Evolutionary conservation across 2,888 invertebrate species (phyloP), one percentile per base, ranked within the genome.

Genomic region (Rhaphigaster nebulosa): DNA sequence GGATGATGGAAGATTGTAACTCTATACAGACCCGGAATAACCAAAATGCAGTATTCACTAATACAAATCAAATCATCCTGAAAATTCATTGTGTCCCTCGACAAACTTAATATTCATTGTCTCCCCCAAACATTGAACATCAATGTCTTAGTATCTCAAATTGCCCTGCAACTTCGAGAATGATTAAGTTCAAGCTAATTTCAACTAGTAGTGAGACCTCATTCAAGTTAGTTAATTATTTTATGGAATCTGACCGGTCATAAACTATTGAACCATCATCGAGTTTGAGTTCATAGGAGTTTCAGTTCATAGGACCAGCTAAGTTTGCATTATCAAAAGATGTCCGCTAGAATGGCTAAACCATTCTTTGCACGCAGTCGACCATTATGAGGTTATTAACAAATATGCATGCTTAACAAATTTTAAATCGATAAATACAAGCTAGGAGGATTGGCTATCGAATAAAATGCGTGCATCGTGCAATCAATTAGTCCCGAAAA

Each of bases 201-300:
- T 29, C 65, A 29, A 29, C 29, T 60, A 65, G n/a, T 38, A 76
- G 34, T 34, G 70, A 76, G 20, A 76, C 70, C 70, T 76, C 70
- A 76, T 38, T 38, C 8, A 76, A 76, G 70, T 76, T 34, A 38
- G 20, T 70, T 70, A 34, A 76, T 76, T 76, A 38, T 76, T 76
- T 76, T 38, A 76, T 76, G 38, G 70, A 76, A 34, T 38, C 34
- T 76, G 65, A 65, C 65, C 65, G 70, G 20, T 76, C 70, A 76
- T 76, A 38, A 76, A 76, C 70, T 76, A 76, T 76, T 6, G 34
- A 76, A 6, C 65, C 65, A 76, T 76, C 29, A 38, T 38, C 10
- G 34, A 38, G 34, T 38, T 70, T 76, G 34, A 76, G 70, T 29
- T 65, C 29, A 60, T 60, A n/a, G 60, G 26, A 60, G 60, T 29